Conservation (phyloP, 2,888 invertebrate genomes). For the Drosophila tripunctata region DNA sequence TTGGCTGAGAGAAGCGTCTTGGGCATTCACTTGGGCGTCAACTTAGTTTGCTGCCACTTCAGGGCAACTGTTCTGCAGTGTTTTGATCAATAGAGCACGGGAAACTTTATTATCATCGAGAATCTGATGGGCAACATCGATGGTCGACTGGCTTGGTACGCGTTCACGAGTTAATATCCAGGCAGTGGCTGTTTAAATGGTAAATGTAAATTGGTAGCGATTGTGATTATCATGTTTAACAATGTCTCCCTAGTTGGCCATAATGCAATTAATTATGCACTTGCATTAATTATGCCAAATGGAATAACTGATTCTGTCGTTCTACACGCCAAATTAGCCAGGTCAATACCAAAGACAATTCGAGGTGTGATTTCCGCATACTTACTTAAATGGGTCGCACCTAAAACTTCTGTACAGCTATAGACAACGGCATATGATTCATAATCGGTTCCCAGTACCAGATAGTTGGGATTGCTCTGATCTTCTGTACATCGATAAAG, state of each 20-base stretch:
- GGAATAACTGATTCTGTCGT: constrained; percentile 59
- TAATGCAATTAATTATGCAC: constrained; percentile 51
- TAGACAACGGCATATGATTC: constrained; percentile 87
- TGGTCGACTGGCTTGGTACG: constrained; percentile 54
- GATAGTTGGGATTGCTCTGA: constrained; percentile 83
- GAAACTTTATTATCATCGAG: constrained; percentile 72
- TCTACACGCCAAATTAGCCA: constrained; percentile 62
- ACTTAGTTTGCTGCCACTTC: too few relatives aligned
- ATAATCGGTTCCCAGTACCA: constrained; percentile 88
- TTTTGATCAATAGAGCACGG: constrained; percentile 67
- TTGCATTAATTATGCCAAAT: constrained; percentile 61
- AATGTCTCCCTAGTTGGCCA: constrained; percentile 34
- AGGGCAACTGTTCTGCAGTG: constrained; percentile 73
- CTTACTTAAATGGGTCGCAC: constrained; percentile 77
- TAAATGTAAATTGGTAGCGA: constrained; percentile 9
- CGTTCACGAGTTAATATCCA: constrained; percentile 81
- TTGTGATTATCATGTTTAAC: constrained; percentile 46
- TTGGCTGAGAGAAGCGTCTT: constrained; percentile 69
- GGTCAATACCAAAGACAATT: constrained; percentile 8
- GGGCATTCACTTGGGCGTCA: too few relatives aligned
- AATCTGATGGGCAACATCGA: constrained; percentile 67
- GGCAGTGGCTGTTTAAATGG: constrained; percentile 57
- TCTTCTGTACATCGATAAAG: too few relatives aligned
- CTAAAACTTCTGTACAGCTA: constrained; percentile 85
- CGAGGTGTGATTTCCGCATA: constrained; percentile 43